Percentiles rank a stretch among this genome's conserved stretches.
phyloP scores from a whole-genome alignment of 2,888 invertebrate genomes.

The Ypsolopha scabrella region DNA sequence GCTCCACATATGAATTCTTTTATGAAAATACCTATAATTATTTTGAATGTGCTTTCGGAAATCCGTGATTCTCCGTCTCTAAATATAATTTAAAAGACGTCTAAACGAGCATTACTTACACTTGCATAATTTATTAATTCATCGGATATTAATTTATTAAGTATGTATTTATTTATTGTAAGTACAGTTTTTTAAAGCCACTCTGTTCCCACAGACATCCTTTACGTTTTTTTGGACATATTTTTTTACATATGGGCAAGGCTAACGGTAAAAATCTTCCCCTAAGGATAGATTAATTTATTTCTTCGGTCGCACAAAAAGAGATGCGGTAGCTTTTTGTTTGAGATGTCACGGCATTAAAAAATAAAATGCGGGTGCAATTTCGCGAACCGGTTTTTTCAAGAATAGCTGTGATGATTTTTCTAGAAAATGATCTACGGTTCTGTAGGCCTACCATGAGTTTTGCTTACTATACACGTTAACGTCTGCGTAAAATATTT shows the following conservation, averaged over 20 bases:
- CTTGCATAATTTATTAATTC: too few relatives aligned
- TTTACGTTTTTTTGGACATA: constrained; percentile 30
- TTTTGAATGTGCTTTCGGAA: too few relatives aligned
- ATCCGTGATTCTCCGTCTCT: too few relatives aligned
- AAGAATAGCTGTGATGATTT: background rate
- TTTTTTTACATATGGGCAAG: constrained; percentile 54
- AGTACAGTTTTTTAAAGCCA: constrained; percentile 40
- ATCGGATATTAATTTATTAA: too few relatives aligned
- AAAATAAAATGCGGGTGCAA: constrained; percentile 28
- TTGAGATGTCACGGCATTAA: constrained; percentile 33
- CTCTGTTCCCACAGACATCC: constrained; percentile 56
- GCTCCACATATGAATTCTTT: too few relatives aligned
- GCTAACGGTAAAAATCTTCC: constrained; percentile 65
- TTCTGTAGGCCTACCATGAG: too few relatives aligned
- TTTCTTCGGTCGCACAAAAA: constrained; percentile 52
- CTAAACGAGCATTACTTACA: too few relatives aligned
- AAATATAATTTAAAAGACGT: too few relatives aligned
- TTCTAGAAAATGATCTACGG: background rate
- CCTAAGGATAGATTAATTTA: constrained; percentile 66
- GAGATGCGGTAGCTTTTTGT: constrained; percentile 56
- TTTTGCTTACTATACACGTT: too few relatives aligned
- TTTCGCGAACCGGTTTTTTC: constrained; percentile 13
- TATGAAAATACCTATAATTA: too few relatives aligned
- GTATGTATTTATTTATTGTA: too few relatives aligned
- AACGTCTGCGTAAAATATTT: too few relatives aligned